Evolutionary conservation across 2,888 invertebrate species (phyloP), one percentile per base, ranked within the genome.

Genomic region (Tetanocera ferruginea): DNA sequence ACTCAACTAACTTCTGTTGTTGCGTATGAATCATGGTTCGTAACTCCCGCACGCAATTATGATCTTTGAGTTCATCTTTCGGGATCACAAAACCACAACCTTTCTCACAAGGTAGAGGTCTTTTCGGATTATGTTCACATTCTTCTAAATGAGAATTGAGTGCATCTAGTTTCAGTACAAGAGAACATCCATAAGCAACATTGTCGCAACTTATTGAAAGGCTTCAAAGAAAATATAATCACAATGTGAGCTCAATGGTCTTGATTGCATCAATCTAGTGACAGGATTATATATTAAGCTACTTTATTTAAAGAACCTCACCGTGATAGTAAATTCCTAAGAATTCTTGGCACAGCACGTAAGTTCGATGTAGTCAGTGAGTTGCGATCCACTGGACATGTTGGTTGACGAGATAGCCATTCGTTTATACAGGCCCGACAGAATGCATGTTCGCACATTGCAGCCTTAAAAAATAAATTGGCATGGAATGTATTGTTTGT

Each of bases 381-480:
- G 87, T 96, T 96, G 75, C 98, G 93, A 90, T 98, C 98, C 66
- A 98, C 95, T 4, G 98, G 98, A 88, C 98, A 98, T 51, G 96
- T 97, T 23, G 96, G 97, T 89, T 98, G 97, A 72, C 96, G 93
- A 82, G 95, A 95, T 82, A 98, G 93, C 98, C 98, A 98, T 90
- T 98, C 97, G 80, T 95, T 95, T 85, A 98, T 98, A 90, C 98
- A 98, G 71, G 93, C 93, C 85, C 95, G 93, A 90, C 98, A 98
- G 91, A 98, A 98, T 77, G 98, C 97, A 91, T 98, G 98, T 89
- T 98, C 98, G 90, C 98, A 98, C 85, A 94, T 94, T 72, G 97
- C 97, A 76, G 98, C 97, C 97, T 97, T 89, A 69, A 28, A 66
- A 14, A 51, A 52, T 28, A 57, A 6, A 23, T 55, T n/a, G 51